Conservation (phyloP, 2,888 invertebrate genomes). For the Lycaena phlaeas region DNA sequence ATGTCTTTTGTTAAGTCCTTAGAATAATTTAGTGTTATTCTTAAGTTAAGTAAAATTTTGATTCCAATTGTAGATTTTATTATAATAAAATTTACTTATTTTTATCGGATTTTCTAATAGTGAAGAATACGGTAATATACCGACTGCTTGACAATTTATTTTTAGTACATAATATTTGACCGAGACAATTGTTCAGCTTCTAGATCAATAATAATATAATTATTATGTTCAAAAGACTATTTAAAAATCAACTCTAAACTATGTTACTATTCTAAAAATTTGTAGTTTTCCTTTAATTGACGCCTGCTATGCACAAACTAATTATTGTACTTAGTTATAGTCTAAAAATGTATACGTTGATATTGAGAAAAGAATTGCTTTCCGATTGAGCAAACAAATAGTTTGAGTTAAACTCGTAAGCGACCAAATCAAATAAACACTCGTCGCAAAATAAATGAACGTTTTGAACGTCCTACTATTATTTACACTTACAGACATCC, state of each 20-base stretch:
- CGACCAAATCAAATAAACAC: slow-evolving; percentile 3
- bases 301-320: slow-evolving; percentile 49
- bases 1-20: no score
- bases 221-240: no score
- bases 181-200: no score
- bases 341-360: slow-evolving; percentile 22
- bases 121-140: no score
- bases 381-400: slow-evolving; percentile 45
- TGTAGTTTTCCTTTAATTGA: slow-evolving; percentile 41
- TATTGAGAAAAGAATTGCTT: slow-evolving; percentile 37
- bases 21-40: no score
- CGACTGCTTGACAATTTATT: no score
- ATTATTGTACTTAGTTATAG: slow-evolving; percentile 62
- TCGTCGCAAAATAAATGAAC: slow-evolving; percentile 12
- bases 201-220: no score
- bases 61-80: no score
- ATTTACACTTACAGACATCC: slow-evolving; percentile 12
- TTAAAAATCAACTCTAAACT: neutral
- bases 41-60: no score
- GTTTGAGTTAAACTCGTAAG: slow-evolving; percentile 7
- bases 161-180: no score
- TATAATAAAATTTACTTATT: no score
- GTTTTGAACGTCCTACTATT: slow-evolving; percentile 11
- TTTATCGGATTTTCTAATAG: no score
- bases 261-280: neutral